Percentiles rank a stretch among this genome's conserved stretches.
Conservation (phyloP, 2,888 invertebrate species). For the Copidosoma aretas region DNA sequence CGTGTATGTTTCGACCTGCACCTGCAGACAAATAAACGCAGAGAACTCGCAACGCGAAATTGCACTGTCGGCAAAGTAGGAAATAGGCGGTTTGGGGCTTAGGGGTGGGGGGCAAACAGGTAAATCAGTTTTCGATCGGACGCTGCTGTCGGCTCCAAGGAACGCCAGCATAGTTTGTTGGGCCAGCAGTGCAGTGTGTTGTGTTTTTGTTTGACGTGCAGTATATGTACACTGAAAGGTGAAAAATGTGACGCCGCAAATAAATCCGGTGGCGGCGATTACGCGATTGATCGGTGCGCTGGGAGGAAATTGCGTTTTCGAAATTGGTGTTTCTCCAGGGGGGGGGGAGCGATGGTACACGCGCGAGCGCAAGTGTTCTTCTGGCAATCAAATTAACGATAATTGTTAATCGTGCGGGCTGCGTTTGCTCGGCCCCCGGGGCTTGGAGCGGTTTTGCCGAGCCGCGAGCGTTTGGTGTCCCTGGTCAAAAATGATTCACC, state of each 20-base stretch:
- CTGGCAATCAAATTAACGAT: background rate
- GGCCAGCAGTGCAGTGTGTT: background rate
- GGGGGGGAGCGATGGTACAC: too few relatives aligned
- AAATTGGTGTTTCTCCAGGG: background rate
- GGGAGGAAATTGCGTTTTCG: background rate
- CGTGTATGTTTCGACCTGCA: constrained; percentile 1
- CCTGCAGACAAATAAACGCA: too few relatives aligned
- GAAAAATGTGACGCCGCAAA: background rate
- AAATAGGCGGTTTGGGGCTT: too few relatives aligned
- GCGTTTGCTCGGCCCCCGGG: too few relatives aligned
- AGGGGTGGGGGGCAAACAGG: constrained; percentile 19
- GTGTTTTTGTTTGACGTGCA: background rate
- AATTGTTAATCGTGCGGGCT: background rate
- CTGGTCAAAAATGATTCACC: too few relatives aligned
- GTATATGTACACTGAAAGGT: background rate
- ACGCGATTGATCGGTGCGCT: background rate
- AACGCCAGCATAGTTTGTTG: background rate
- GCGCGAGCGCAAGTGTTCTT: background rate
- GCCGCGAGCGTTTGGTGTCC: too few relatives aligned
- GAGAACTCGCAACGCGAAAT: constrained; percentile 15
- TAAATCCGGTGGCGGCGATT: background rate
- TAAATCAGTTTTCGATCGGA: constrained; percentile 35
- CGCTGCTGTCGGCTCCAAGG: constrained; percentile 20
- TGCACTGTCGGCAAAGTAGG: constrained; percentile 21
- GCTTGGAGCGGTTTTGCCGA: too few relatives aligned